Percentiles rank a stretch among this genome's conserved stretches.
Evolutionary conservation across 2,797 vertebrate species (phyloP).

Genomic region (Danio tinwini): DNA sequence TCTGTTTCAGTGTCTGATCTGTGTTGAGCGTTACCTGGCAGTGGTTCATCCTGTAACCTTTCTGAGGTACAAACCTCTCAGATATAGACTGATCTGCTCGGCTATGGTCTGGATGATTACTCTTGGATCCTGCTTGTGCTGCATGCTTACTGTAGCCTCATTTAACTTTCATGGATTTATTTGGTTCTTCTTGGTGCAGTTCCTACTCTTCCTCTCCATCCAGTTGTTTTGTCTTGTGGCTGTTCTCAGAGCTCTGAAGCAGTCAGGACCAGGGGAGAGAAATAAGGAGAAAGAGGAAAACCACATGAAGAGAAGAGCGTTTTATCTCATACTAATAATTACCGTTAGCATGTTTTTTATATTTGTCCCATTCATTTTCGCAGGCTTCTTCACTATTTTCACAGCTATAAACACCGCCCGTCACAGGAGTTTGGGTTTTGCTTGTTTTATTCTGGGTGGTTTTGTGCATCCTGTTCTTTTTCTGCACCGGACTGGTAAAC

Average conservation of each 20-base stretch:
- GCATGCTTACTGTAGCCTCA: background rate
- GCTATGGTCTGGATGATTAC: background rate
- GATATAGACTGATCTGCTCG: too few species aligned
- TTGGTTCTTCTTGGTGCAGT: background rate
- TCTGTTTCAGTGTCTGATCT: too few species aligned
- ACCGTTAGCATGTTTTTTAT: background rate
- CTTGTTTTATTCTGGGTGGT: background rate
- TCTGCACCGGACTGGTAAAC: background rate
- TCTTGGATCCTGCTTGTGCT: background rate
- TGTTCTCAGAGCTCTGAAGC: background rate
- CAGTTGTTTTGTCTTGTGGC: background rate
- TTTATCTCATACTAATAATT: background rate
- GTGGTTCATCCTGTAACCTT: too few species aligned
- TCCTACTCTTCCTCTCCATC: background rate
- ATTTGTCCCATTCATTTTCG: background rate
- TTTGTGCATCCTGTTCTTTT: slow-evolving; percentile 1
- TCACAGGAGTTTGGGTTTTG: background rate
- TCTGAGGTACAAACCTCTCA: too few species aligned
- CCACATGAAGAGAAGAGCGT: background rate
- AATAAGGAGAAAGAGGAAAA: background rate
- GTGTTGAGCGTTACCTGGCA: too few species aligned
- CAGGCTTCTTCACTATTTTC: background rate
- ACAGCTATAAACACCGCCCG: background rate
- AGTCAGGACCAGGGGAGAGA: background rate
- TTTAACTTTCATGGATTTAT: background rate